Conservation (phyloP, 2,888 invertebrate species). For the Nomada flava region DNA sequence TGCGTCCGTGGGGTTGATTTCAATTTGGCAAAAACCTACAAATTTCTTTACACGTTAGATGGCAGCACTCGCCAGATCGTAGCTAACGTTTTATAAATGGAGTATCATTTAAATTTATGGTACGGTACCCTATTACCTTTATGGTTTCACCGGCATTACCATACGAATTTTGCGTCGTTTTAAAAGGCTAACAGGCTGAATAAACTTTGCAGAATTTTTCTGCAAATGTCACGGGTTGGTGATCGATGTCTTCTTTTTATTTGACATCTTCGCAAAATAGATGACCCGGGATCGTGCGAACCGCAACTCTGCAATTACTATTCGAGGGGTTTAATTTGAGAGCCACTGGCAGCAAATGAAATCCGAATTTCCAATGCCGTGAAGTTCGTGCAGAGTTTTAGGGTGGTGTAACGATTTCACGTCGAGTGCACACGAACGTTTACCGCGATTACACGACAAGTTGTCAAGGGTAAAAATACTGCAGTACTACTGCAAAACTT, state of each 20-base stretch:
- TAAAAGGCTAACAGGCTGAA: no score
- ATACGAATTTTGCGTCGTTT: no score
- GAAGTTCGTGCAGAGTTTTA: conserved; percentile 51
- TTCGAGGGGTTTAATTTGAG: neutral
- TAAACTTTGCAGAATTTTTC: no score
- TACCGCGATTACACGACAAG: conserved; percentile 59
- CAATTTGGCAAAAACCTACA: neutral
- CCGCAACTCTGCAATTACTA: no score
- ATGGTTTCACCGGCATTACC: neutral
- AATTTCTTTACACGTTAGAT: conserved; percentile 13
- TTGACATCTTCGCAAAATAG: neutral
- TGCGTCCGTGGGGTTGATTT: neutral
- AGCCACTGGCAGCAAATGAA: conserved; percentile 29
- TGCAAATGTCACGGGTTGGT: neutral
- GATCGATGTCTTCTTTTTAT: neutral
- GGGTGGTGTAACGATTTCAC: conserved; percentile 56
- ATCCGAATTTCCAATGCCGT: conserved; percentile 40
- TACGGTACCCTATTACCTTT: neutral
- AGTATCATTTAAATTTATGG: neutral
- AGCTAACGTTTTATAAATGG: neutral
- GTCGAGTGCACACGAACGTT: conserved; percentile 58
- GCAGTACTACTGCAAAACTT: conserved; percentile 67
- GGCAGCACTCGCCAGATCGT: conserved; percentile 36
- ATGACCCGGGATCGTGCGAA: neutral
- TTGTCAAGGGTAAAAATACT: conserved; percentile 73